Evolutionary conservation across 2,113 vertebrate genomes (phyloP), one percentile per base, ranked within the genome.

Genomic region (Clinocottus analis): DNA sequence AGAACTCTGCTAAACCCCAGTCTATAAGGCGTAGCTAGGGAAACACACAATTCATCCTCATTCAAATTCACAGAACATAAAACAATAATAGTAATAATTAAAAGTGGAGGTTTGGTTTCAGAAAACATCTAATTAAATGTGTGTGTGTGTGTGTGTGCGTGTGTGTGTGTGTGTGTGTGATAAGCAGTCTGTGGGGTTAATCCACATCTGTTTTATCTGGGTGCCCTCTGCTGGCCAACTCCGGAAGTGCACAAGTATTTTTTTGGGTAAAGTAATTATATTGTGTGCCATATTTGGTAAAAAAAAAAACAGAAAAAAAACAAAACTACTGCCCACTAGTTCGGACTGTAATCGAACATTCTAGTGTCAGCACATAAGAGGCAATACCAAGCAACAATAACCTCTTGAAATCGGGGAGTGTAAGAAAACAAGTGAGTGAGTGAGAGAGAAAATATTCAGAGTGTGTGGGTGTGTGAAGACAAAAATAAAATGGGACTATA

Each of bases 1-100:
- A 99, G 90, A 99, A 99, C 86, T 99, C 98, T 0, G 98, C 98
- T 93, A 99, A 91, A 51, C 98, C 98, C 98, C 98, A 99, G 90
- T 99, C 98, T 94, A 99, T 99, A 82, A 99, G 96, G 55, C 98
- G 97, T 66, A 99, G 95, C 98, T 99, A 19, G 6, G 76, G 68
- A 84, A 81, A 84, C 55, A 90, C 58, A 93, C 0, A 70, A 56
- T 5, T 8, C 1, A 1, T 35, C 4, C 6, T 51, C 49, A 69
- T 14, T 70, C 14, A 35, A 21, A 2, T 43, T 33, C 29, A 19
- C 51, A 25, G n/a, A 25, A 21, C 4, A 13, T 25, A 21, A 51
- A 47, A 21, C 37, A 39, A 39, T 39, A 10, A 39, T 33, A 45
- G 14, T 37, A 37, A 37, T 9, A 43, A 43, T 10, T n/a, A n/a